Evolutionary conservation across 2,113 vertebrate species (phyloP), one percentile per base, ranked within the genome.

Genomic region (Corythornis cristatus): DNA sequence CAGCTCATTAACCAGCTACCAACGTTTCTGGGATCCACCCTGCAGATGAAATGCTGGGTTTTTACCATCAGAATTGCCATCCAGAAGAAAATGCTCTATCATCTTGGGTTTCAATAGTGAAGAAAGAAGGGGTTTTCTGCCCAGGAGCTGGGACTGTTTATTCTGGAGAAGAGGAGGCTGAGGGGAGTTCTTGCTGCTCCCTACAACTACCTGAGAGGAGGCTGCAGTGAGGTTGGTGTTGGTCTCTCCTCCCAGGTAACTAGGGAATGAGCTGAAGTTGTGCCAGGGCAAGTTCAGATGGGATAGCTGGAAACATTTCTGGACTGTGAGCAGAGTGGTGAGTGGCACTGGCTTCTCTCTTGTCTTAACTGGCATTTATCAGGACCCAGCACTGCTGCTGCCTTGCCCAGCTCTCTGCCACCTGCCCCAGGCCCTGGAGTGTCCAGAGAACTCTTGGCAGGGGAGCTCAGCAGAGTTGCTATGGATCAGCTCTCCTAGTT

Each of bases 391-490:
- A 62, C 15, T 65, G 18, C 37, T 31, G 40, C 26, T 28, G 21
- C 64, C 43, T 28, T 20, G 40, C 5, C 48, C 73, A 60, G 90
- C 26, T 56, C 43, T 50, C 37, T 0, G n/a, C 42, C 73, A 66
- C 23, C 13, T 43, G 37, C 71, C 20, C 13, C 8, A 35, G 57
- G 25, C 37, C 2, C 2, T 0, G 3, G 5, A 26, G 23, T 2
- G 2, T 42, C 64, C 9, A 1, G 18, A 56, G 53, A 82, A 43
- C 4, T n/a, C 61, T 40, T 53, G 75, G 8, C 62, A 79, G 43
- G 67, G 40, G 22, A 33, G 3, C 4, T 5, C 19, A 45, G 1
- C 48, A 43, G 4, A 53, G n/a, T 16, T 76, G 35, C 79, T 45
- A 40, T 6, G 50, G 8, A 16, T 72, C 65, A 53, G 26, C 45